These are phyloP conservation scores for Homalodisca vitripennis DNA, from an alignment of 1,140 invertebrate genomes.

Conservation along the genomic window DNA sequence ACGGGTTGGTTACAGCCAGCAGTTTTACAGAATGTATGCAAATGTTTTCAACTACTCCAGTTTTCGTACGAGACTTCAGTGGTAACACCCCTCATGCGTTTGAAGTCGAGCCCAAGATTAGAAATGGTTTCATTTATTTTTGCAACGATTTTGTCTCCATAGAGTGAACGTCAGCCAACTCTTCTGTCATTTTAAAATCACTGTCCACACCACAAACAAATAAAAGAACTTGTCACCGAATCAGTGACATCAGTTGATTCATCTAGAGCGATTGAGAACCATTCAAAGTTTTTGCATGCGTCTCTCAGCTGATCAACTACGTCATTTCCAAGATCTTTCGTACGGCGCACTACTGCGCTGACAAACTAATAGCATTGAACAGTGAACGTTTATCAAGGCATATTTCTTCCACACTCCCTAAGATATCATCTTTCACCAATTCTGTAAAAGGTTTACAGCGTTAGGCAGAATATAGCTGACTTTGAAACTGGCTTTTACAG, in stretches of 20 bases:
- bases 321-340: constrained; percentile 42
- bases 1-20: constrained; percentile 25
- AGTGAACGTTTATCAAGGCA: constrained; percentile 39
- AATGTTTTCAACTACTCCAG: constrained; percentile 41
- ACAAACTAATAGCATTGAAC: constrained; percentile 38
- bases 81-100: constrained; percentile 40
- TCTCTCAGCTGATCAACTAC: constrained; percentile 37
- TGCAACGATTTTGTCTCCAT: constrained; percentile 43
- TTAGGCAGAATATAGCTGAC: constrained; percentile 42
- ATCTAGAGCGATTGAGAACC: constrained; percentile 45
- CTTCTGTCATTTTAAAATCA: constrained; percentile 44
- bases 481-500: constrained; percentile 43
- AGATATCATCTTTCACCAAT: constrained; percentile 38
- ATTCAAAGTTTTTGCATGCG: constrained; percentile 40
- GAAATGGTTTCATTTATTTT: constrained; percentile 37
- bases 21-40: too few species aligned
- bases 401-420: constrained; percentile 37
- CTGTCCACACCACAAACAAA: constrained; percentile 43
- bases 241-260: constrained; percentile 45
- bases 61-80: constrained; percentile 44
- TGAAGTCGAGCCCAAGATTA: constrained; percentile 36
- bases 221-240: constrained; percentile 42
- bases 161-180: constrained; percentile 40
- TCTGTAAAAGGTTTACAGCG: constrained; percentile 40
- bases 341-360: constrained; percentile 42